Base-by-base conservation (phyloP, 1,140 invertebrate genomes). In the Pseudomyrmex concolor region DNA sequence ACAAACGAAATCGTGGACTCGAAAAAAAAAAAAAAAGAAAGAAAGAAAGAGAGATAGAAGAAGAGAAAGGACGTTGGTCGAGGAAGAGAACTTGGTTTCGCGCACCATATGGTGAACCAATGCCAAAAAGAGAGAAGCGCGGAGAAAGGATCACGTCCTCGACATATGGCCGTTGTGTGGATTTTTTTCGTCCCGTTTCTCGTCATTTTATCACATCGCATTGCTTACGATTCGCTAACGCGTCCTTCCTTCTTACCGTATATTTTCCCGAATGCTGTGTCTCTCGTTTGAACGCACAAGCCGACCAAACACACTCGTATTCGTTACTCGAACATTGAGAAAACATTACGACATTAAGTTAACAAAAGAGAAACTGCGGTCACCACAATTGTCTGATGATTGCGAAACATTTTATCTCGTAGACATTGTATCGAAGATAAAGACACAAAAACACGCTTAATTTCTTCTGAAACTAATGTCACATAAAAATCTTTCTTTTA, bases 71-170 rank as follows among this genome's bases (percentile, higher is more conserved):
- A 76, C 45, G 63, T 81, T 57, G n/a, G 82, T 81, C 73, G 85
- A 87, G 91, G 81, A 89, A 89, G 66, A 71, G 84, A 34, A 34
- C 84, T 87, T 25, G 85, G 84, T 91, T 91, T 89, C 82, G 89
- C 88, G 77, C 88, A 50, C 91, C 91, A 92, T 92, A 92, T 92
- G 91, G 90, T 83, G 85, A 78, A 87, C 84, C 83, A 90, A 71
- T 77, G 89, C 89, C 87, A 89, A 90, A 89, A 85, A 84, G 64
- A 57, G 67, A 60, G 54, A 64, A 57, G 22, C 15, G 48, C 51
- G 17, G 51, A 62, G 77, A 72, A 74, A 68, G 84, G 73, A 51
- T 48, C 71, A 73, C 80, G 87, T 87, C 88, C 84, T 84, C 90
- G 89, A 90, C 91, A 91, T 91, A 90, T 91, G 90, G 86, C 72